Base-by-base conservation (phyloP, 2,888 invertebrate species). In the Trachelus troglodyta region DNA sequence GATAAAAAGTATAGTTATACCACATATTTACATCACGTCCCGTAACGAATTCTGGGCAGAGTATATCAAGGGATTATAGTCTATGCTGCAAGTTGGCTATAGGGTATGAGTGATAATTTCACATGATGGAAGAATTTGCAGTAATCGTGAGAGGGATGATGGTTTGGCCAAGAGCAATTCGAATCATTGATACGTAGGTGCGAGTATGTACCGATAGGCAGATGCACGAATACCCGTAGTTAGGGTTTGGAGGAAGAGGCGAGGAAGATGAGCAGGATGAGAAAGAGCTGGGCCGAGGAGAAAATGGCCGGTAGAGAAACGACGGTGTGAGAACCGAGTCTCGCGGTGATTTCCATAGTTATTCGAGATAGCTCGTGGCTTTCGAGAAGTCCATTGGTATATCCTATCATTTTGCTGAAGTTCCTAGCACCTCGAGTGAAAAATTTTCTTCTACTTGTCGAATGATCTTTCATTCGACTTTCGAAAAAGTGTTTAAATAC, bases 341-440 rank as follows among this genome's bases (percentile, higher is more conserved):
- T 85, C 85, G 82, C 82, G 82, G 83, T 83, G 87, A 89, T 89
- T 89, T 89, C 89, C 89, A 89, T 89, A 88, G 89, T 89, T 89
- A 89, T 88, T 89, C 86, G 83, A 86, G 86, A 87, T 87, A 88
- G 84, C 86, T 84, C 82, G 82, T 71, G 40, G 74, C 82, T 80
- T 84, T 82, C 82, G 82, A 81, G 82, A 79, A 75, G 56, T 56
- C 56, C 9, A 56, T 23, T 83, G 31, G 35, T 11, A 11, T 80
- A 85, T 86, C 87, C 86, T 87, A 87, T 86, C 87, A 86, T 86
- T 86, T 86, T 82, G 81, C 79, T 68, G 6, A 35, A 69, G 71
- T 34, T 75, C 35, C 69, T 76, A 23, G 56, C 56, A 56, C 56
- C 56, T 56, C 23, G 23, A 23, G 56, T 56, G 9, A 56, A 56